Evolutionary conservation across 2,797 vertebrate genomes (phyloP).

Genomic region (Ctenochaetus hawaiiensis): DNA sequence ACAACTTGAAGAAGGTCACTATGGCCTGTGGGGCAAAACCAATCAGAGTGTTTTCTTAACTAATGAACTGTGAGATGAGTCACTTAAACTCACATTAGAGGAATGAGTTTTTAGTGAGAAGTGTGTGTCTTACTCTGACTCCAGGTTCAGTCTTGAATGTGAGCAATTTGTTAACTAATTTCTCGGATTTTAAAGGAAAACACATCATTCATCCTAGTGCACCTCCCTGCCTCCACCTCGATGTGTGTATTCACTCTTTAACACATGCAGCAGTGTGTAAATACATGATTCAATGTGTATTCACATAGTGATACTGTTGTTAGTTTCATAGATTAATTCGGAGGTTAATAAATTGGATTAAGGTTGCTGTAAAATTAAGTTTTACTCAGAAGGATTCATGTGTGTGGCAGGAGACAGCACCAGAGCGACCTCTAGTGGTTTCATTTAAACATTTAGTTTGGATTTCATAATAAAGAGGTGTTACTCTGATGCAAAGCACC

Average conservation of each 20-base stretch:
- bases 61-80: conserved; percentile 65
- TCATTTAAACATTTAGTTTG: not conserved
- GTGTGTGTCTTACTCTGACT: conserved; percentile 29
- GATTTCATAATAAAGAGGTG: not conserved
- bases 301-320: conserved; percentile 4
- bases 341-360: conserved; percentile 37
- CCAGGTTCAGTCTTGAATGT: conserved; percentile 29
- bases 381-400: not conserved
- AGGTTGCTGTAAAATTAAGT: not conserved
- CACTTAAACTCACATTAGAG: conserved; percentile 55
- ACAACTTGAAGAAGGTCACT: conserved; percentile 22
- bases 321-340: conserved; percentile 10
- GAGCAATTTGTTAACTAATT: conserved; percentile 30
- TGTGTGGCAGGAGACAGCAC: conserved; percentile 31
- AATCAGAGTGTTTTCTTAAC: conserved; percentile 58
- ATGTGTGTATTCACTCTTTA: not conserved
- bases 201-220: conserved; percentile 23
- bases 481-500: not conserved
- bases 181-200: conserved; percentile 39
- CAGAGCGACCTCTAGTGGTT: conserved; percentile 69
- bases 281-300: conserved; percentile 3
- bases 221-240: not conserved
- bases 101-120: conserved; percentile 29
- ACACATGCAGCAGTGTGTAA: not conserved
- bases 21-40: conserved; percentile 34